Conservation (phyloP, 2,888 invertebrate species). For the Venusia cambrica region DNA sequence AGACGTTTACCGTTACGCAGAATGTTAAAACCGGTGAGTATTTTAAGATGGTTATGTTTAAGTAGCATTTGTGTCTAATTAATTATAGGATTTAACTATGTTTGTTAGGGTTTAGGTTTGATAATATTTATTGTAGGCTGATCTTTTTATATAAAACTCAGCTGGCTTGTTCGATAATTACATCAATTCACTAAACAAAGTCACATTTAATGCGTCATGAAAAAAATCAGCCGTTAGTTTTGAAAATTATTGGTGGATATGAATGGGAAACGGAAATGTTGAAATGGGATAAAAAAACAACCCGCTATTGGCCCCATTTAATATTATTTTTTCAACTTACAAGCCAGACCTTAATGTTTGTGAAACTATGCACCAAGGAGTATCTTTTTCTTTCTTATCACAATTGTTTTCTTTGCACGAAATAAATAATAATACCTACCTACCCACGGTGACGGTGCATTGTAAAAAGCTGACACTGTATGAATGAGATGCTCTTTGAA, state of each 20-base stretch:
- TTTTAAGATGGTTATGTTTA: slow-evolving; percentile 46
- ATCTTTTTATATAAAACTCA: no score
- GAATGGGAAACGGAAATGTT: no score
- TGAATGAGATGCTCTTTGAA: slow-evolving; percentile 56
- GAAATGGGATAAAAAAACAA: background rate
- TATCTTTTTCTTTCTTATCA: slow-evolving; percentile 60
- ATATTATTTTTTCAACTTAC: background rate
- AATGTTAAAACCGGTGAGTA: slow-evolving; percentile 87
- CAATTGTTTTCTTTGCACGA: slow-evolving; percentile 6
- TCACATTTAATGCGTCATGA: no score
- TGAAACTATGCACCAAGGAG: slow-evolving; percentile 49
- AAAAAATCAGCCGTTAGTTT: no score
- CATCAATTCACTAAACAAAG: no score
- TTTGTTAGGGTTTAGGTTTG: no score
- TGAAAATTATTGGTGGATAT: no score
- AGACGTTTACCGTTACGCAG: slow-evolving; percentile 95
- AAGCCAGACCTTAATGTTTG: slow-evolving; percentile 21
- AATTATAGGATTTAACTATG: slow-evolving; percentile 23
- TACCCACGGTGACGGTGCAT: slow-evolving; percentile 31
- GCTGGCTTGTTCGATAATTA: no score
- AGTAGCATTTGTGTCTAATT: slow-evolving; percentile 22
- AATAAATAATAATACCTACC: slow-evolving; percentile 5
- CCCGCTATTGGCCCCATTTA: background rate
- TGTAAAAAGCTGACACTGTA: slow-evolving; percentile 25
- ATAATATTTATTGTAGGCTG: no score